Base-by-base conservation (phyloP, 2,888 invertebrate genomes). In the Acanthococcus lagerstroemiae region DNA sequence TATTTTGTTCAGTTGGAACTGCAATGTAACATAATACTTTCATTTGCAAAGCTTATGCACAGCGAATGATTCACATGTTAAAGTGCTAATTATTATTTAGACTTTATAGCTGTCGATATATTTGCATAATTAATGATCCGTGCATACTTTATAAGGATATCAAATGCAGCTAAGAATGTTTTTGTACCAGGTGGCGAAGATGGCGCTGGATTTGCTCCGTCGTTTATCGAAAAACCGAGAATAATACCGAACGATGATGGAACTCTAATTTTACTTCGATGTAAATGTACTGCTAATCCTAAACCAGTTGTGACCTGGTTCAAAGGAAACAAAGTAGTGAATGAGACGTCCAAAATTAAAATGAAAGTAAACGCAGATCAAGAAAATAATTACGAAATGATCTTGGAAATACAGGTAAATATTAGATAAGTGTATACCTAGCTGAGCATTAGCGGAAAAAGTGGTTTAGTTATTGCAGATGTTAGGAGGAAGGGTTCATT, bases 221-320 rank as follows among this genome's bases (percentile, higher is more conserved):
- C 94, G 69, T 97, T 99, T 80, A 86, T 95, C 76, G 95, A 95
- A 80, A 97, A 97, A 82, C 99, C 99, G 71, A 87, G 91, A 79
- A 99, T 99, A 79, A 94, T 96, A 81, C 97, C 97, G 76, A 95
- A 95, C 80, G 94, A 94, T 78, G 91, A 88, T 75, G 96, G 95
- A 73, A 95, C 95, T 72, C 84, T 95, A 74, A 95, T 97, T 74
- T 89, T 93, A 69, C 94, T 97, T 91, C 91, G 94, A 79, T 96
- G 96, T 80, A 88, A 89, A 76, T 92, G 92, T 78, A 90, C 89
- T 78, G 95, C 95, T 54, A 91, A 91, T 79, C 95, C 96, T 70
- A 92, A 89, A 77, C 95, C 97, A 55, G 86, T 85, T 72, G 91
- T 96, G 69, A 90, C 88, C 71, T 99, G 99, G 99, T 93, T 87